phyloP scores from a whole-genome alignment of 2,113 vertebrate species.

The Capricornis sumatraensis region DNA sequence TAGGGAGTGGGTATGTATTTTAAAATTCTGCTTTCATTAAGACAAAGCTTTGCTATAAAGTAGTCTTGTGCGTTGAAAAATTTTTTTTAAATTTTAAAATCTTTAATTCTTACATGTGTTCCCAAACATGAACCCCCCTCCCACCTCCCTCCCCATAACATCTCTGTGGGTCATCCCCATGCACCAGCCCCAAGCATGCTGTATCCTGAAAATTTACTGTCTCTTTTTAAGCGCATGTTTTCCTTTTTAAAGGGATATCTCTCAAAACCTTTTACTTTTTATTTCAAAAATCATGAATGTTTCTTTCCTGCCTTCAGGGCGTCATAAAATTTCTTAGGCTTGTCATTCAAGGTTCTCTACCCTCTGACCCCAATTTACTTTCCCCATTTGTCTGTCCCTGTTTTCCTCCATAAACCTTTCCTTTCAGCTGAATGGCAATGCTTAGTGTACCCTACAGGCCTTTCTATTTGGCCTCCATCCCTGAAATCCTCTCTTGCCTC shows the following conservation, averaged over 20 bases:
- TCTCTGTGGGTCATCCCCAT: too few species aligned
- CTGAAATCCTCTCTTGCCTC: background rate
- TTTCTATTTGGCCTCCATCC: background rate
- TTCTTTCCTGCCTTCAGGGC: background rate
- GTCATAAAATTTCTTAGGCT: background rate
- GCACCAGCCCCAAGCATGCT: too few species aligned
- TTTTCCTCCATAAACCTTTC: conserved; percentile 23
- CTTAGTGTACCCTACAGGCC: background rate
- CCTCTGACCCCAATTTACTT: conserved; percentile 22
- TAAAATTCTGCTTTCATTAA: background rate
- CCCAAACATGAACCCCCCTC: too few species aligned
- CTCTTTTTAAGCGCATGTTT: background rate
- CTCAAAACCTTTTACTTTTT: conserved; percentile 6
- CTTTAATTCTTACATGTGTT: too few species aligned
- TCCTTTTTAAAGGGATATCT: background rate
- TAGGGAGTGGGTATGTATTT: background rate
- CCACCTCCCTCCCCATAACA: too few species aligned
- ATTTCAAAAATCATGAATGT: background rate
- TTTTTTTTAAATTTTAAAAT: too few species aligned
- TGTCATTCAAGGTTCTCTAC: background rate
- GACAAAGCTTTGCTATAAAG: background rate
- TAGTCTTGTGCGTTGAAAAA: background rate
- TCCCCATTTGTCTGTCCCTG: background rate
- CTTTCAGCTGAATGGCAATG: background rate
- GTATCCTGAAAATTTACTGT: background rate